Evolutionary conservation across 2,113 vertebrate species (phyloP), one percentile per base, ranked within the genome.

Genomic region (Ailurus styani): DNA sequence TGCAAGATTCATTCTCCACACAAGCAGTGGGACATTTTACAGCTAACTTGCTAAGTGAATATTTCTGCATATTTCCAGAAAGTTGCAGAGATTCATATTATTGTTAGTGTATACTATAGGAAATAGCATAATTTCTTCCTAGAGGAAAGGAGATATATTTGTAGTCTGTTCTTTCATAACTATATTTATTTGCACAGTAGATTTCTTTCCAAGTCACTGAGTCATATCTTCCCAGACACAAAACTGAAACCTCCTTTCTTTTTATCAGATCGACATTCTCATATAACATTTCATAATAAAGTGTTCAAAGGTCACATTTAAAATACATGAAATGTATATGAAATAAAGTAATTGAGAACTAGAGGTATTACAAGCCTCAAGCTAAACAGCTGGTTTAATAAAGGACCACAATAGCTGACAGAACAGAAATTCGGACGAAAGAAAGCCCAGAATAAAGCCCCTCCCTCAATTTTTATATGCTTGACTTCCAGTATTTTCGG

Each of bases 311-410:
- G 90, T 75, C 95, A 94, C 42, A 83, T 75, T 93, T 90, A 93
- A 86, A 96, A 96, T 95, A 96, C n/a, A 95, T 40, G 95, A 97
- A 96, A 97, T 91, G 50, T 87, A 85, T 60, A 62, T 93, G 87
- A 97, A 91, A 87, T 93, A 90, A 97, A 96, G 4, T 93, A 54
- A 54, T 81, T 73, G 45, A 77, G 88, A 97, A 95, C 47, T 93
- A 34, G 55, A 91, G 60, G 89, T 75, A 87, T 95, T 54, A 37
- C 12, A 21, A 5, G 90, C 17, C 83, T 87, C 64, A 31, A 92
- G 94, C 96, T 96, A 27, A 95, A 73, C 66, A 55, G 10, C 0
- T 89, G 21, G n/a, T 92, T 97, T 93, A 96, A 93, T 54, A 70
- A 97, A 93, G 34, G 20, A 50, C 60, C 77, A 95, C 54, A 55